Base-by-base conservation (phyloP, 2,113 vertebrate species). In the Probosciger aterrimus region DNA sequence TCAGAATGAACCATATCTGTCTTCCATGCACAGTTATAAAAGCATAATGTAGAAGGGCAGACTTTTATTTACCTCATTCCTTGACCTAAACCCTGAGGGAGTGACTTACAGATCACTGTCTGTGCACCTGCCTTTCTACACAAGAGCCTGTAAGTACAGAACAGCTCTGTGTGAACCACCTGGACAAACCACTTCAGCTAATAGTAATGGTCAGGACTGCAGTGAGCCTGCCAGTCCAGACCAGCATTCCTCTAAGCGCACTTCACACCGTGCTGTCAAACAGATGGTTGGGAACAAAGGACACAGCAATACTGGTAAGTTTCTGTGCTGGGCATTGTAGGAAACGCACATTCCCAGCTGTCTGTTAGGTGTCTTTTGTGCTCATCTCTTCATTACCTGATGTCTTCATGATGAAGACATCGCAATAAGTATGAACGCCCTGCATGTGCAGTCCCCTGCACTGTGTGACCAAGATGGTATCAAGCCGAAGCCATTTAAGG, bases 361-460 rank as follows among this genome's bases (percentile, higher is more conserved):
- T 50, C 10, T 18, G 2, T 50, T 20, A 59, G 20, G 52, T 31
- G 16, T 52, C 28, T 31, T 52, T 24, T 24, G 46, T 41, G 39
- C 46, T 60, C 24, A 5, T 73, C n/a, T 41, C n/a, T 60, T 80
- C 82, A 39, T 46, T 22, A 6, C n/a, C 39, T 23, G 24, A 59
- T n/a, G 55, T 59, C 20, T 59, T 13, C 55, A 59, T 59, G 33
- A n/a, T 59, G 55, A 74, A 55, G 63, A 33, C 46, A 33, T 27
- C 14, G 24, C 50, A 19, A 0, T 28, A 24, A 52, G 27, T 22
- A 19, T 2, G 0, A 20, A 41, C 1, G 1, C 43, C 22, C 28
- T 50, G 39, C 1, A 1, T 24, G 23, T 28, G 53, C 60, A 9
- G 20, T 23, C 6, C n/a, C 44, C 52, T 10, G 43, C 18, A 17